Evolutionary conservation across 2,113 vertebrate genomes (phyloP).

Genomic region (Gasterosteus nipponicus): DNA sequence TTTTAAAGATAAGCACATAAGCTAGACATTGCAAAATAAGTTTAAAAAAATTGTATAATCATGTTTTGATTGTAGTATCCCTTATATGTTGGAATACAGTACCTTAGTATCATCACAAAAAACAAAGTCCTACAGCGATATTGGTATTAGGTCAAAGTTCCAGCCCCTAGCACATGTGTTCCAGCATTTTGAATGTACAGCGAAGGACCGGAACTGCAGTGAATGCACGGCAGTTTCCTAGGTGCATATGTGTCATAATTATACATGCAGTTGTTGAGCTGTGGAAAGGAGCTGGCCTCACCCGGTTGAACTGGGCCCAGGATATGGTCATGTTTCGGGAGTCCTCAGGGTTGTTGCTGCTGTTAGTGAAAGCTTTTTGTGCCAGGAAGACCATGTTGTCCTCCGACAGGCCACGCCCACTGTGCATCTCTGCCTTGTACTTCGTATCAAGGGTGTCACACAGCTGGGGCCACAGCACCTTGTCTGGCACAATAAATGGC

Average conservation of each 20-base stretch:
- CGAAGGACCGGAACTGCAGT: not conserved
- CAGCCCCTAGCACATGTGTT: not conserved
- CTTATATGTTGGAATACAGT: too few relatives aligned
- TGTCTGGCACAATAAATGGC: slow-evolving; percentile 92
- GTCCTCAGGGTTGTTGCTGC: slow-evolving; percentile 87
- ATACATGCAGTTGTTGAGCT: not conserved
- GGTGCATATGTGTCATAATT: too few relatives aligned
- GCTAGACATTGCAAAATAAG: too few relatives aligned
- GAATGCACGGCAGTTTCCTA: not conserved
- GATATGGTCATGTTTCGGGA: slow-evolving; percentile 90
- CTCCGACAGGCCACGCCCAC: slow-evolving; percentile 88
- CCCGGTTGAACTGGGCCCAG: slow-evolving; percentile 95
- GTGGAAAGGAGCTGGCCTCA: slow-evolving; percentile 55
- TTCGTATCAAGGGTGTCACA: slow-evolving; percentile 94
- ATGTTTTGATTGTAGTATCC: too few relatives aligned
- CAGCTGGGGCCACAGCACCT: slow-evolving; percentile 89
- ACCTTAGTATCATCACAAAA: not conserved
- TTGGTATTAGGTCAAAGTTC: not conserved
- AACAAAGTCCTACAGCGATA: not conserved
- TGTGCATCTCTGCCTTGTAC: slow-evolving; percentile 94
- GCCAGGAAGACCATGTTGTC: slow-evolving; percentile 93
- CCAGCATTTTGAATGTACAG: not conserved
- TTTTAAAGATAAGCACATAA: too few relatives aligned
- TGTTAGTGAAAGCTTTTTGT: slow-evolving; percentile 92
- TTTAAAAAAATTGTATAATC: too few relatives aligned